phyloP scores from a whole-genome alignment of 2,113 vertebrate species.

The Uria aalge region DNA sequence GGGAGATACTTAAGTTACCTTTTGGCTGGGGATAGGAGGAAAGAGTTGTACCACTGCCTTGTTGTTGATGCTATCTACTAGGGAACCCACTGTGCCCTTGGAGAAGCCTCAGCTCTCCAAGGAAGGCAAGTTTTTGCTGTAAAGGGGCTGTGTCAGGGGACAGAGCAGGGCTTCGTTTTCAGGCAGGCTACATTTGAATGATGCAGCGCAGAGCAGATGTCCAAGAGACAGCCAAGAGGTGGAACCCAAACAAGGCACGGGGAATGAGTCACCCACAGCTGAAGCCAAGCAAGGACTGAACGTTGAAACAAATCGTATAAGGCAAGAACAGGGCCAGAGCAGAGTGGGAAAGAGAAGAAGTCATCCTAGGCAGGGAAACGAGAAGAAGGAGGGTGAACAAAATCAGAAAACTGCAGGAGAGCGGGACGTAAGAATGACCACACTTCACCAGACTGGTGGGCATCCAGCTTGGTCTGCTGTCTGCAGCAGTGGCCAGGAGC shows the following conservation, averaged over 20 bases:
- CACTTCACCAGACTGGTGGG: background rate
- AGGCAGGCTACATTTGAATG: background rate
- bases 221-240: constrained; percentile 28
- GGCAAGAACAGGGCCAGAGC: background rate
- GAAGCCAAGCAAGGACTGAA: constrained; percentile 32
- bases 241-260: background rate
- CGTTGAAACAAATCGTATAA: background rate
- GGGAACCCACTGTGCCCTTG: background rate
- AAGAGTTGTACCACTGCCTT: background rate
- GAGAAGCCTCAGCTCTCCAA: background rate
- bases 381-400: background rate
- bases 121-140: background rate
- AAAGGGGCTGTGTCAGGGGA: background rate
- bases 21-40: background rate
- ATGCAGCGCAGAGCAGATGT: constrained; percentile 18
- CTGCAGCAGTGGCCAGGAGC: background rate
- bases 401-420: background rate
- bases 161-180: background rate
- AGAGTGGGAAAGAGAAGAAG: background rate
- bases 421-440: background rate
- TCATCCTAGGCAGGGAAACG: background rate
- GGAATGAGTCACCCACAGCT: constrained; percentile 24
- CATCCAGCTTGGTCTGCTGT: background rate
- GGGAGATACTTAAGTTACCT: background rate
- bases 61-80: background rate